A percentile compares a stretch with the other conserved stretches of the same genome.
phyloP scores from a whole-genome alignment of 2,113 vertebrate species.

The Heterotis niloticus region DNA sequence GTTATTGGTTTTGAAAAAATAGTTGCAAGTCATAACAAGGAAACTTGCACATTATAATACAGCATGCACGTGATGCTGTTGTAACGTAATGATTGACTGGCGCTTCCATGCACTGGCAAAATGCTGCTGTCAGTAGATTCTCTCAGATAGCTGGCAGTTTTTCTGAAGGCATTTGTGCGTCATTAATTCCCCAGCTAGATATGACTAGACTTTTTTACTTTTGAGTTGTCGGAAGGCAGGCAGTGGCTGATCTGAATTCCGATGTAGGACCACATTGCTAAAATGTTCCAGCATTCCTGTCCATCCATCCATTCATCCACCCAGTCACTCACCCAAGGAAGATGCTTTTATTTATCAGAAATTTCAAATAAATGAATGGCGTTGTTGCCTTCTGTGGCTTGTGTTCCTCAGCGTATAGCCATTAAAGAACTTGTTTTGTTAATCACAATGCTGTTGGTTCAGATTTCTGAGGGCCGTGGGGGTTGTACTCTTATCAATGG shows the following conservation, averaged over 20 bases:
- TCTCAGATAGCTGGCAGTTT: neutral
- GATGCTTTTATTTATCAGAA: neutral
- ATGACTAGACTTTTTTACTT: constrained; percentile 13
- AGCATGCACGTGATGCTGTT: neutral
- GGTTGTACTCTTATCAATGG: neutral
- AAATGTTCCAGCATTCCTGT: neutral
- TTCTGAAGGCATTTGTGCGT: constrained; percentile 10
- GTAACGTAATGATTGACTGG: constrained; percentile 11
- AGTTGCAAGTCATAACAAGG: neutral
- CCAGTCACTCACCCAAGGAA: too few species aligned
- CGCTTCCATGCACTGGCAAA: neutral
- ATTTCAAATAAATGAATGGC: neutral
- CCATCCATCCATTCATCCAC: too few species aligned
- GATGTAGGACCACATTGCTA: neutral
- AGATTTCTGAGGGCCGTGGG: neutral
- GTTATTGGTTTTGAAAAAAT: neutral
- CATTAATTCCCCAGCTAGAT: constrained; percentile 10
- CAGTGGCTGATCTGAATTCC: constrained; percentile 6
- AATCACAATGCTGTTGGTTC: neutral
- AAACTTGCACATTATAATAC: neutral
- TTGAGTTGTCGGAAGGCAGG: neutral
- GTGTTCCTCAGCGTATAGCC: neutral
- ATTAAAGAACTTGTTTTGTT: neutral
- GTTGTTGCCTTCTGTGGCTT: neutral
- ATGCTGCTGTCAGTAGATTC: neutral